Evolutionary conservation across 2,113 vertebrate genomes (phyloP), one percentile per base, ranked within the genome.

Genomic region (Mus spicilegus): DNA sequence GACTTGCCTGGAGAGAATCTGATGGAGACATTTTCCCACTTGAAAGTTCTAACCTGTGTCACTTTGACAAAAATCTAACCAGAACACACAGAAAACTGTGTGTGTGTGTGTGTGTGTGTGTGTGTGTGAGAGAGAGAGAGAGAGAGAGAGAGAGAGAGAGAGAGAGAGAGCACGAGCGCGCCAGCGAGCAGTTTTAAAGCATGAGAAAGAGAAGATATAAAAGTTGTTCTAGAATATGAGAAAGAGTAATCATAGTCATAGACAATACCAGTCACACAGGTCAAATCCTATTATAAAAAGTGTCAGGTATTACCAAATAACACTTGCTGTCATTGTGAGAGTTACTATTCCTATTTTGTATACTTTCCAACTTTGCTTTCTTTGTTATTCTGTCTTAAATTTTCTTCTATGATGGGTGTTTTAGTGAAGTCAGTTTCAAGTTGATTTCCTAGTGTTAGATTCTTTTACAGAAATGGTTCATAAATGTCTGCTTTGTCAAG

Each of bases 211-310:
- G 58, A 95, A 92, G 69, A 75, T 33, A 56, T 92, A 36, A 51
- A 56, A 69, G 42, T 90, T 92, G 84, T 95, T 97, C 82, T 92
- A 42, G 56, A 89, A 90, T 87, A 56, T 80, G 69, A 95, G 89
- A 84, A 93, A 76, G 56, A 87, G 65, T 80, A 22, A 65, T 76
- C 73, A 36, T 36, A 95, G 87, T 84, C 82, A 54, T 54, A 54
- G 86, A 75, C 67, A 80, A 33, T 70, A 89, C 82, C 69, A 89
- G 91, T 73, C 75, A 89, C 8, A 90, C 70, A 92, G 42, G 63
- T 86, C 91, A 91, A 58, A 92, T 78, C 86, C 36, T 89, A 2
- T 80, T 96, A 51, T 51, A 39, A 80, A 95, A 95, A 72, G 78
- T 80, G 89, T 46, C 75, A 78, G 67, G 39, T 93, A 63, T 63